Conservation (phyloP, 2,888 invertebrate species). For the Eurytoma adleriae region DNA sequence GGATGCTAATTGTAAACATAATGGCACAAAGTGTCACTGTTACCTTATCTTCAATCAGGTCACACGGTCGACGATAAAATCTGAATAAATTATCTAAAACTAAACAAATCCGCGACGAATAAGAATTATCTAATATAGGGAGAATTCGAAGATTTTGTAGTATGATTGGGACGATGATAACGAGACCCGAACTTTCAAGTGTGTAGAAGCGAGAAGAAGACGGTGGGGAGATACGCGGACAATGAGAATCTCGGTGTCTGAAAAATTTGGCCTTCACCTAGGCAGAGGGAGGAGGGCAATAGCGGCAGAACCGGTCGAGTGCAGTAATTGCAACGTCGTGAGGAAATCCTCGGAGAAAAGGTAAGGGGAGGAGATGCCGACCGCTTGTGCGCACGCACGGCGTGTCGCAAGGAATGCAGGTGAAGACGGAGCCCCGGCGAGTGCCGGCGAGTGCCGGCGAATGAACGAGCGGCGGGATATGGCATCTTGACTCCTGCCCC, state of each 20-base stretch:
- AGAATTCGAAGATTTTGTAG: too few relatives aligned
- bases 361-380: constrained; percentile 12
- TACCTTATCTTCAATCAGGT: too few relatives aligned
- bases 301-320: constrained; percentile 50
- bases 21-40: too few relatives aligned
- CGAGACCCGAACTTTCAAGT: not conserved
- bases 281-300: constrained; percentile 27
- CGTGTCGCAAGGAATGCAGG: constrained; percentile 32
- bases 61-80: too few relatives aligned
- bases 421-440: constrained; percentile 12
- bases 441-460: not conserved
- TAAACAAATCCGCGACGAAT: too few relatives aligned
- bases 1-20: too few relatives aligned
- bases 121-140: too few relatives aligned
- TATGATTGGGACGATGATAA: too few relatives aligned
- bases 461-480: constrained; percentile 63
- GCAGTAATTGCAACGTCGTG: constrained; percentile 48
- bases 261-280: constrained; percentile 53
- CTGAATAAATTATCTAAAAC: too few relatives aligned
- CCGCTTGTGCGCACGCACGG: constrained; percentile 11
- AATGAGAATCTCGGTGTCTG: constrained; percentile 39
- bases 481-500: constrained; percentile 73
- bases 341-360: not conserved
- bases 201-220: not conserved
- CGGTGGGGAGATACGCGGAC: constrained; percentile 3